phyloP scores from a whole-genome alignment of 53 echinoderm and acorn worm genomes.

The Paelopatides confundens region DNA sequence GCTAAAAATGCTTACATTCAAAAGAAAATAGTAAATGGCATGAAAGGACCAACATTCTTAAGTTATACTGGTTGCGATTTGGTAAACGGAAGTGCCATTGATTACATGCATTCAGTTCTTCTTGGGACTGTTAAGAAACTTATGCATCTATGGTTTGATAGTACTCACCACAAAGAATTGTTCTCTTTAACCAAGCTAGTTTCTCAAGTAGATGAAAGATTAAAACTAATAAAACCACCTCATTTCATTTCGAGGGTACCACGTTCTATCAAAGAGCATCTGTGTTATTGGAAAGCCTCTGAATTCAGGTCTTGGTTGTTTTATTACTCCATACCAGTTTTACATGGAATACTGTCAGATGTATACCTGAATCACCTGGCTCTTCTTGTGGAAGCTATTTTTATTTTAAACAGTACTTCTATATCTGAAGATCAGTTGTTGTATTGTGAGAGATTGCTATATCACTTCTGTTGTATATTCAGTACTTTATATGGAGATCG shows the following conservation, averaged over 20 bases:
- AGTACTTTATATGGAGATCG: background rate
- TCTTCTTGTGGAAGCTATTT: background rate
- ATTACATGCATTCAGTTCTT: conserved; percentile 69
- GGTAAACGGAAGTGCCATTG: conserved; percentile 59
- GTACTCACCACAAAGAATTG: conserved; percentile 31
- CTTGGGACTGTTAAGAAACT: conserved; percentile 54
- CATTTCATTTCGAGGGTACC: conserved; percentile 65
- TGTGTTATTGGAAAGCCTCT: conserved; percentile 80
- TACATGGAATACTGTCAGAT: conserved; percentile 60
- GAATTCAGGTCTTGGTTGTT: conserved; percentile 75
- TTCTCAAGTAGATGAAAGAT: conserved; percentile 32
- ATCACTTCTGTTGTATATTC: background rate
- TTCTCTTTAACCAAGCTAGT: conserved; percentile 51
- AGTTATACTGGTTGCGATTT: conserved; percentile 19
- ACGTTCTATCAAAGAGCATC: conserved; percentile 66
- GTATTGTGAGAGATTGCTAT: conserved; percentile 1
- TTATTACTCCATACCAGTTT: conserved; percentile 76
- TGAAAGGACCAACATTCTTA: background rate
- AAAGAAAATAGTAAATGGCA: background rate
- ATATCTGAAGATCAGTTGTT: background rate
- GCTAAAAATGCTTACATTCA: conserved; percentile 13
- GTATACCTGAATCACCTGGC: background rate
- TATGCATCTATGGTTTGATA: conserved; percentile 60
- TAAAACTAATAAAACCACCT: conserved; percentile 55
- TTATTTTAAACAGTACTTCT: conserved; percentile 4